These are phyloP conservation scores for Amniataba percoides DNA, from an alignment of 2,797 vertebrate species.

Conservation along the genomic window DNA sequence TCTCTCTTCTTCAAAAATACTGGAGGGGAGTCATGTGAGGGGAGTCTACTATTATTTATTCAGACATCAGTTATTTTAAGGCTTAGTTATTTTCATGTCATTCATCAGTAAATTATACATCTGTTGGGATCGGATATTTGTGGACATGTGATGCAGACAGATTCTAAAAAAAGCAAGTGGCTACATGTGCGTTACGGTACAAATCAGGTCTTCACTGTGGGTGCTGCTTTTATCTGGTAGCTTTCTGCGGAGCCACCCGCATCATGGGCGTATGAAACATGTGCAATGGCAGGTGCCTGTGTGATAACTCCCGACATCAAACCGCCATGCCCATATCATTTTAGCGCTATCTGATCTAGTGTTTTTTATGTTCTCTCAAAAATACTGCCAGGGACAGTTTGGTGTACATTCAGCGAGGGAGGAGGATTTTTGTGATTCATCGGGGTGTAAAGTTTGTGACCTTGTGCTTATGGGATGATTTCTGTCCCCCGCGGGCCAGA, in stretches of 20 bases:
- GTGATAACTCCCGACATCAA: slow-evolving; percentile 5
- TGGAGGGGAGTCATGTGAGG: neutral
- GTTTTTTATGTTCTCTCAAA: slow-evolving; percentile 23
- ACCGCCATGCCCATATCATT: slow-evolving; percentile 19
- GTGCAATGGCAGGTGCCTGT: neutral
- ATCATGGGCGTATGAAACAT: neutral
- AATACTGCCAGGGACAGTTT: slow-evolving; percentile 7
- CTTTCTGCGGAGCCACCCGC: neutral
- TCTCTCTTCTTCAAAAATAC: neutral
- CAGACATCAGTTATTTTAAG: slow-evolving; percentile 31
- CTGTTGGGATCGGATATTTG: slow-evolving; percentile 1
- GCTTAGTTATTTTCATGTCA: slow-evolving; percentile 9
- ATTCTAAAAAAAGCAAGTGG: neutral
- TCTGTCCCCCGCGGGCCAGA: slow-evolving; percentile 45
- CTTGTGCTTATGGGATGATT: slow-evolving; percentile 60
- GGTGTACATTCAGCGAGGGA: slow-evolving; percentile 27
- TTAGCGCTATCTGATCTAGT: slow-evolving; percentile 19
- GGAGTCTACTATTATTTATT: slow-evolving; percentile 26
- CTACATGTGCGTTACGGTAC: neutral
- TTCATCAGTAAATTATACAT: slow-evolving; percentile 39
- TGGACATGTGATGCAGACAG: slow-evolving; percentile 13
- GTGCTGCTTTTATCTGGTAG: neutral
- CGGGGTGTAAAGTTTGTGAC: slow-evolving; percentile 57
- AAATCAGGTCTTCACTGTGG: neutral
- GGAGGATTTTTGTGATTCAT: slow-evolving; percentile 47